Percentiles rank a stretch among this genome's conserved stretches.
phyloP scores from a whole-genome alignment of 2,113 vertebrate genomes.

The Nesogale talazaci region DNA sequence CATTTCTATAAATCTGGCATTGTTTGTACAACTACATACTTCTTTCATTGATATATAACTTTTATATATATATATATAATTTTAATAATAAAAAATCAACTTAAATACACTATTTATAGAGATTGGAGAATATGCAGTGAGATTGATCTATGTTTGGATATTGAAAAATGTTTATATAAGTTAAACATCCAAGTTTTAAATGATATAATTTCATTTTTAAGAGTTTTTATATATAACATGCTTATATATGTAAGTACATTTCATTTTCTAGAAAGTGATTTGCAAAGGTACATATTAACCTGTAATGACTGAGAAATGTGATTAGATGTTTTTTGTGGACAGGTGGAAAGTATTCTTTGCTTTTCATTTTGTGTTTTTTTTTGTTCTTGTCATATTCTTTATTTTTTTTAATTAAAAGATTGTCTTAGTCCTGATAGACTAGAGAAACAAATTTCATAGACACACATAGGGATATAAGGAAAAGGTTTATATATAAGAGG shows the following conservation, averaged over 20 bases:
- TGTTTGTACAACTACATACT: background rate
- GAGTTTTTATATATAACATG: too few relatives aligned
- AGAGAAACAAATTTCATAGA: too few relatives aligned
- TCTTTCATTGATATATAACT: conserved; percentile 18
- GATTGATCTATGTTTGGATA: conserved; percentile 12
- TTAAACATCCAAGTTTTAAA: conserved; percentile 48
- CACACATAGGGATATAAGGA: too few relatives aligned
- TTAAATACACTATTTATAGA: conserved; percentile 2
- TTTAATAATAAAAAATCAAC: conserved; percentile 42
- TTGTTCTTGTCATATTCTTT: too few relatives aligned
- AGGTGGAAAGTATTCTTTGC: conserved; percentile 23
- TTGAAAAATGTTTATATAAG: conserved; percentile 11
- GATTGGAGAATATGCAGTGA: conserved; percentile 11
- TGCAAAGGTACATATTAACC: conserved; percentile 17
- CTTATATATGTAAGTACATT: background rate
- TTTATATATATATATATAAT: conserved; percentile 28
- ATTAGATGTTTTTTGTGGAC: conserved; percentile 32
- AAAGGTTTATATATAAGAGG: too few relatives aligned
- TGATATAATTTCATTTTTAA: conserved; percentile 38
- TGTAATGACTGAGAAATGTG: conserved; percentile 24
- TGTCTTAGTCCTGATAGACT: too few relatives aligned
- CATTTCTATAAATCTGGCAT: conserved; percentile 19
- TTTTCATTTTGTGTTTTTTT: too few relatives aligned
- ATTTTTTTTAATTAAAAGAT: background rate
- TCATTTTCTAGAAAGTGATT: conserved; percentile 49